Evolutionary conservation across 2,113 vertebrate genomes (phyloP).

Genomic region (Tor tambroides): DNA sequence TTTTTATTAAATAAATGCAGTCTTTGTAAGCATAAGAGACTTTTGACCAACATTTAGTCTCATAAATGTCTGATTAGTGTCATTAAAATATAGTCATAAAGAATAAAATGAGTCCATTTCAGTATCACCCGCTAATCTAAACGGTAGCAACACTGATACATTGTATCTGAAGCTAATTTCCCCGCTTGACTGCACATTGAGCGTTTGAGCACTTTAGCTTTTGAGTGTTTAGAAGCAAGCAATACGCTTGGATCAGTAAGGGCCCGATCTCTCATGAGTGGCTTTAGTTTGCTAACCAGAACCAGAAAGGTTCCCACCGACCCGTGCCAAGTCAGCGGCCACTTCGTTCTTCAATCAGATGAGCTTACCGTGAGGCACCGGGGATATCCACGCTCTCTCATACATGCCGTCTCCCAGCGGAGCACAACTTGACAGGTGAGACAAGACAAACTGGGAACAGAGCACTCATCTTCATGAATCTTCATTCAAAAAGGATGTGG

Average conservation of each 20-base stretch:
- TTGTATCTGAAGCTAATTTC: slow-evolving; percentile 17
- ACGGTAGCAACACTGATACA: slow-evolving; percentile 7
- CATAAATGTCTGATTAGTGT: background rate
- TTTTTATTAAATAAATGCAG: background rate
- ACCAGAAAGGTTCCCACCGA: slow-evolving; percentile 83
- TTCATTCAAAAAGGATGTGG: slow-evolving; percentile 50
- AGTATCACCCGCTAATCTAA: background rate
- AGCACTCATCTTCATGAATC: slow-evolving; percentile 70
- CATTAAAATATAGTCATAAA: background rate
- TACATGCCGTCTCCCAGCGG: slow-evolving; percentile 59
- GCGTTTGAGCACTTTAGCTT: slow-evolving; percentile 31
- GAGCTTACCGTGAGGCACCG: slow-evolving; percentile 54
- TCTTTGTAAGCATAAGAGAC: too few relatives aligned
- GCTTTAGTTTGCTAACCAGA: slow-evolving; percentile 79
- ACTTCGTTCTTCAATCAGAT: slow-evolving; percentile 78
- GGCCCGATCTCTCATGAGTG: slow-evolving; percentile 63
- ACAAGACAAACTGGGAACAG: slow-evolving; percentile 71
- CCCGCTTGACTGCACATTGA: slow-evolving; percentile 1
- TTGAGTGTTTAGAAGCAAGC: slow-evolving; percentile 24
- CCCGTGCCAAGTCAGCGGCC: slow-evolving; percentile 72
- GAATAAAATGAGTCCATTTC: background rate
- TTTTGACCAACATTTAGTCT: background rate
- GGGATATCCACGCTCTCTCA: slow-evolving; percentile 60
- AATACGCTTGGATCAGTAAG: slow-evolving; percentile 53
- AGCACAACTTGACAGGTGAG: slow-evolving; percentile 69